Evolutionary conservation across 2,797 vertebrate genomes (phyloP).

Genomic region (Lepidocolaptes lacrymiger): DNA sequence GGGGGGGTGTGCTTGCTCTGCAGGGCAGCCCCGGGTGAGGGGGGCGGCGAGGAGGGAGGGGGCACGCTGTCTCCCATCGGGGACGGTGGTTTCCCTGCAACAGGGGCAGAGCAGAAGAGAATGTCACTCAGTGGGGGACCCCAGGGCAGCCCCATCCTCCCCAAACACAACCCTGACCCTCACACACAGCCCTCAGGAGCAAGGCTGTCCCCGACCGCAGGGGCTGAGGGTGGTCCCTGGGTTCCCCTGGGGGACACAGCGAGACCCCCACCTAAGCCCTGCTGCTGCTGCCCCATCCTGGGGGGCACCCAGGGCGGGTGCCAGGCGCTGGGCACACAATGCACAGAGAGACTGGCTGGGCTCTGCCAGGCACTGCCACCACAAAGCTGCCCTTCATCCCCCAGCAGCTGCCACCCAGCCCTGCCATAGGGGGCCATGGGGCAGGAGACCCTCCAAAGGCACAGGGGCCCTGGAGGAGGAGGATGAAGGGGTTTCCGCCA

Average conservation of each 20-base stretch:
- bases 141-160: background rate
- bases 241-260: accelerated
- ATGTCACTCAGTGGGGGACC: background rate
- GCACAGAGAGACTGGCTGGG: background rate
- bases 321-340: slow-evolving; percentile 22
- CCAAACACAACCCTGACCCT: background rate
- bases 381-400: slow-evolving; percentile 42
- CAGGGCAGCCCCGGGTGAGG: background rate
- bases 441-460: background rate
- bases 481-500: background rate
- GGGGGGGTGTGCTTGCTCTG: background rate
- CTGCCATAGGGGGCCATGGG: accelerated
- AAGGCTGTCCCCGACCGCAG: background rate
- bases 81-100: slow-evolving; percentile 44
- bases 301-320: background rate
- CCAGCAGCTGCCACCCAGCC: background rate
- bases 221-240: background rate
- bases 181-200: background rate
- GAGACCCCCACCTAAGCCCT: background rate
- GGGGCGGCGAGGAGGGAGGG: background rate
- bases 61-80: slow-evolving; percentile 61
- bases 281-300: background rate
- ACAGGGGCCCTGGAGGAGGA: background rate
- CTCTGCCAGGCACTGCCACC: background rate
- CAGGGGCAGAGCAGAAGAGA: background rate